Evolutionary conservation across 2,888 invertebrate species (phyloP).

Genomic region (Ophion costatus): DNA sequence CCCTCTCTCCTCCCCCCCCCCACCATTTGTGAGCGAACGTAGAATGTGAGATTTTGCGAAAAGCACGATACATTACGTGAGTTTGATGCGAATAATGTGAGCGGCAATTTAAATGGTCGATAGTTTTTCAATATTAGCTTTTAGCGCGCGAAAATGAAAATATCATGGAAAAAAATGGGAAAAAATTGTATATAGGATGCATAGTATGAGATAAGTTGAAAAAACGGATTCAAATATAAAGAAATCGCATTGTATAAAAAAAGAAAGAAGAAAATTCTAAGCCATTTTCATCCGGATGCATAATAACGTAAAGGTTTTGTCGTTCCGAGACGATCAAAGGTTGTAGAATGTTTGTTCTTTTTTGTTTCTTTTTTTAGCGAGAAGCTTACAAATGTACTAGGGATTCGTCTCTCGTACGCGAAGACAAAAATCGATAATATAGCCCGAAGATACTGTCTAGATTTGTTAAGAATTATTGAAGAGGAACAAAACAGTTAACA

Average conservation of each 20-base stretch:
- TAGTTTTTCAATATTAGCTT: constrained; percentile 65
- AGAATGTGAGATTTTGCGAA: constrained; percentile 20
- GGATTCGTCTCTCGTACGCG: constrained; percentile 48
- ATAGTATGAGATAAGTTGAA: constrained; percentile 21
- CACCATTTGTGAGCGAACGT: constrained; percentile 17
- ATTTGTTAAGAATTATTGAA: constrained; percentile 65
- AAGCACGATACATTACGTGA: constrained; percentile 30
- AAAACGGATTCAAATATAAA: constrained; percentile 6
- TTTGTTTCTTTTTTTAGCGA: constrained; percentile 45
- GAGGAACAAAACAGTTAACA: constrained; percentile 47
- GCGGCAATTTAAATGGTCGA: constrained; percentile 56
- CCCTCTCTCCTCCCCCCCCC: constrained; percentile 33
- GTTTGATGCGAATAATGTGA: constrained; percentile 24
- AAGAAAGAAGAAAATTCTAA: constrained; percentile 6
- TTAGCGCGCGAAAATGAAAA: constrained; percentile 59
- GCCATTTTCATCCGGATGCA: constrained; percentile 71
- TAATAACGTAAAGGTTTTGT: constrained; percentile 63
- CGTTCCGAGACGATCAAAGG: constrained; percentile 44
- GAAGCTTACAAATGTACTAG: constrained; percentile 56
- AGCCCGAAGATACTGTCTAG: constrained; percentile 72
- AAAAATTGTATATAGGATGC: constrained; percentile 61
- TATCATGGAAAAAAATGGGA: constrained; percentile 45
- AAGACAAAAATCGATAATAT: constrained; percentile 52
- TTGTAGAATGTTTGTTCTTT: constrained; percentile 46
- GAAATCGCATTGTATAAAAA: constrained; percentile 57